Evolutionary conservation across 2,797 vertebrate species (phyloP).

Genomic region (Spheniscus humboldti): DNA sequence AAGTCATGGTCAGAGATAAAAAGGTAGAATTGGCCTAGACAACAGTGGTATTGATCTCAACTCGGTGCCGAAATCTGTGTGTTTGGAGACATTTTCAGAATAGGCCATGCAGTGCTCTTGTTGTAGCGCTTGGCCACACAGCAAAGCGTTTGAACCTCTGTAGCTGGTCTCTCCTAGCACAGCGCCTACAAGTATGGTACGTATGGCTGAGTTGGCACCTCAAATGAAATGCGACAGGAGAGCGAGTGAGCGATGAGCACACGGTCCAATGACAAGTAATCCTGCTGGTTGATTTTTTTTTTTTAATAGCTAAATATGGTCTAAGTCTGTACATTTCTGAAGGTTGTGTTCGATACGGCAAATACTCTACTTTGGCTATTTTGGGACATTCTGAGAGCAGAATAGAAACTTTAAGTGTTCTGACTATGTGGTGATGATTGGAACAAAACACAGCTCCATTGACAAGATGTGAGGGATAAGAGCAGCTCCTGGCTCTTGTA

Average conservation of each 20-base stretch:
- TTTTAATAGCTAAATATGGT: not conserved
- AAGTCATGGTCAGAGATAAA: not conserved
- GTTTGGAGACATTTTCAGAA: not conserved
- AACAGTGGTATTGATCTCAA: not conserved
- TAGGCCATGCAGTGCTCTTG: not conserved
- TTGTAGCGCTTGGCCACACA: not conserved
- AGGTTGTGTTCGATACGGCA: not conserved
- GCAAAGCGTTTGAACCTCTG: not conserved
- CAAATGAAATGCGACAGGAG: not conserved
- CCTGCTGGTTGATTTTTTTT: not conserved
- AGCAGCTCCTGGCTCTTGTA: not conserved
- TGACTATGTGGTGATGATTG: not conserved
- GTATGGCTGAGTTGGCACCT: not conserved
- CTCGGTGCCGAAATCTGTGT: not conserved
- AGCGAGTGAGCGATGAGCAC: not conserved
- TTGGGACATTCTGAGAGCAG: not conserved
- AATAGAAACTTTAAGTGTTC: not conserved
- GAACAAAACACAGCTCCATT: not conserved
- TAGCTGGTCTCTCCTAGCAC: not conserved
- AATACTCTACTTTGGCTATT: not conserved
- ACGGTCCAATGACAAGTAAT: not conserved
- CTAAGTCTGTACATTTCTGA: not conserved
- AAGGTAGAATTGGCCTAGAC: not conserved
- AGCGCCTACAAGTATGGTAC: not conserved
- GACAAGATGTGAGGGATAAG: not conserved